phyloP scores from a whole-genome alignment of 2,888 invertebrate species.

The Maniola hyperantus region DNA sequence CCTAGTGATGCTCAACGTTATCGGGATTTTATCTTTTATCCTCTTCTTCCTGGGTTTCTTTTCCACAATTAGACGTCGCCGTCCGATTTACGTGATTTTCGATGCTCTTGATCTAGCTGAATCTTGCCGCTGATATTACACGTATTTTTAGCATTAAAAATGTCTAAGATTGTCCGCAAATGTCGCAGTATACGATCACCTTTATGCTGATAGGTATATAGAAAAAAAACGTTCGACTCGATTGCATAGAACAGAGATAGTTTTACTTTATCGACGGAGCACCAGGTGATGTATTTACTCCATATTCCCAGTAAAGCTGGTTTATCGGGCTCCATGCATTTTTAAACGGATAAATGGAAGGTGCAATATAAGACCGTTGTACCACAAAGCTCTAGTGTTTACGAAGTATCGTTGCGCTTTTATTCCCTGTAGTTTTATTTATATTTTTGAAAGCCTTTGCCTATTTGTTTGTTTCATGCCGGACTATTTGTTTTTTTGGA shows the following conservation, averaged over 20 bases:
- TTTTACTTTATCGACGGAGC: conserved; percentile 33
- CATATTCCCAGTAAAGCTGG: conserved; percentile 57
- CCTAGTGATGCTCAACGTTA: too few relatives aligned
- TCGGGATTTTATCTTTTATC: too few relatives aligned
- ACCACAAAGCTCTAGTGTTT: conserved; percentile 37
- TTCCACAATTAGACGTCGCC: too few relatives aligned
- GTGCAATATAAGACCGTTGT: conserved; percentile 50
- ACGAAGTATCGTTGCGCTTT: conserved; percentile 28
- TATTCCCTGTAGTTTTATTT: neutral
- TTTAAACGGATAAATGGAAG: conserved; percentile 58
- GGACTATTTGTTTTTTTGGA: neutral
- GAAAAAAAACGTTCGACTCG: neutral
- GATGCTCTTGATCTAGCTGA: too few relatives aligned
- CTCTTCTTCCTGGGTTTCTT: too few relatives aligned
- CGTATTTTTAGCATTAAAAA: too few relatives aligned
- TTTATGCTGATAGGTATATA: neutral
- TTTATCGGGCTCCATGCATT: conserved; percentile 64
- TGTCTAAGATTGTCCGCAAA: neutral
- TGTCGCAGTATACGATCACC: neutral
- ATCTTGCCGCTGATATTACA: too few relatives aligned
- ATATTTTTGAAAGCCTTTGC: neutral
- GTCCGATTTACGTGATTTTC: too few relatives aligned
- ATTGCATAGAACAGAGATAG: conserved; percentile 13
- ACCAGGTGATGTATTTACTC: conserved; percentile 59
- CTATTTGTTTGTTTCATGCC: neutral